A percentile compares a stretch with the other conserved stretches of the same genome.
Evolutionary conservation across 2,888 invertebrate genomes (phyloP).

Genomic region (Lycaena phlaeas): DNA sequence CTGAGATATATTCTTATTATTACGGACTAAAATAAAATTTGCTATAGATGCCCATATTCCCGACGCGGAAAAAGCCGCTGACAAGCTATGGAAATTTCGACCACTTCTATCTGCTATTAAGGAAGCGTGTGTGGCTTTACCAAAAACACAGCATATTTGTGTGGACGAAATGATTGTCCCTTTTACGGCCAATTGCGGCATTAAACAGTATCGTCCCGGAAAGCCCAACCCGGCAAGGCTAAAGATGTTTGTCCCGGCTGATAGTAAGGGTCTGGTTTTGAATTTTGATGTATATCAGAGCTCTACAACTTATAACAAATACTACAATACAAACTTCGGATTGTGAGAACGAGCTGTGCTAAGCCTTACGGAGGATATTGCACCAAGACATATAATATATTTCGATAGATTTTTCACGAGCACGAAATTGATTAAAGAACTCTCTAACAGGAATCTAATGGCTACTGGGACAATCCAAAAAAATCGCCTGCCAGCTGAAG

Average conservation of each 20-base stretch:
- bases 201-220: slow-evolving; percentile 17
- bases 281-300: slow-evolving; percentile 19
- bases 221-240: slow-evolving; percentile 19
- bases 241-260: slow-evolving; percentile 19
- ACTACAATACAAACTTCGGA: slow-evolving; percentile 10
- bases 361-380: slow-evolving; percentile 13
- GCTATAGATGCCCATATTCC: background rate
- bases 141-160: slow-evolving; percentile 9
- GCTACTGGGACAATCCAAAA: slow-evolving; percentile 5
- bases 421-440: slow-evolving; percentile 7
- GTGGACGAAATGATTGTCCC: slow-evolving; percentile 21
- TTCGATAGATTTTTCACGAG: slow-evolving; percentile 19
- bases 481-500: slow-evolving; percentile 12
- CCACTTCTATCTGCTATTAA: slow-evolving; percentile 9
- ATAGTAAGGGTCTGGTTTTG: slow-evolving; percentile 18
- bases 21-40: background rate
- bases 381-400: slow-evolving; percentile 18
- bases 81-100: slow-evolving; percentile 8
- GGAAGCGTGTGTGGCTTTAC: slow-evolving; percentile 7
- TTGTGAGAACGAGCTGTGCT: slow-evolving; percentile 17
- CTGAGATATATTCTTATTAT: background rate
- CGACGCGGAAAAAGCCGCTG: background rate
- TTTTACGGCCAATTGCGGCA: slow-evolving; percentile 16
- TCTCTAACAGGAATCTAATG: background rate
- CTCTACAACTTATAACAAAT: slow-evolving; percentile 12